phyloP scores from a whole-genome alignment of 1,140 invertebrate genomes.

The Diorhabda sublineata region DNA sequence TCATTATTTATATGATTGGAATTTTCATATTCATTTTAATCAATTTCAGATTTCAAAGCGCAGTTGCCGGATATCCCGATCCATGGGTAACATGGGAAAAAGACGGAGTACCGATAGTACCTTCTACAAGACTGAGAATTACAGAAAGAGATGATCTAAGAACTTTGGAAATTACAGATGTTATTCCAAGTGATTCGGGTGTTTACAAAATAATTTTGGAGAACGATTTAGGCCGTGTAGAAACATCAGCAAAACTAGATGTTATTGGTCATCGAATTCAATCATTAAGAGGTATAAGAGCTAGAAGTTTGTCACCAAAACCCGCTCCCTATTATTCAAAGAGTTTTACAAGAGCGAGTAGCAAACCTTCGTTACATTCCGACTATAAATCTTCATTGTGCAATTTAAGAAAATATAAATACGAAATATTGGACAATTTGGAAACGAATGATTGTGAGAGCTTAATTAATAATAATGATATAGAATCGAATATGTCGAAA shows the following conservation, averaged over 20 bases:
- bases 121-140: slow-evolving; percentile 61
- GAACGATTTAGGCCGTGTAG: slow-evolving; percentile 76
- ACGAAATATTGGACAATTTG: background rate
- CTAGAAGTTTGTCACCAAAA: slow-evolving; percentile 47
- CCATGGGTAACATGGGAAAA: slow-evolving; percentile 81
- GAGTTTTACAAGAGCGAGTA: slow-evolving; percentile 51
- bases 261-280: slow-evolving; percentile 60
- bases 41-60: slow-evolving; percentile 65
- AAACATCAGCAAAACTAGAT: slow-evolving; percentile 74
- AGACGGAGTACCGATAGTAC: slow-evolving; percentile 62
- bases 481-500: no score
- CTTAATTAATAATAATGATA: background rate
- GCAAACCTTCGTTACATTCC: slow-evolving; percentile 54
- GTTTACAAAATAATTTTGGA: slow-evolving; percentile 75
- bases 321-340: slow-evolving; percentile 41
- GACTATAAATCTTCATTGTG: slow-evolving; percentile 35
- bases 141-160: slow-evolving; percentile 72
- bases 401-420: background rate
- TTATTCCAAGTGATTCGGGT: slow-evolving; percentile 73
- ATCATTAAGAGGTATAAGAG: slow-evolving; percentile 45
- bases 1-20: no score
- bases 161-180: slow-evolving; percentile 73
- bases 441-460: background rate
- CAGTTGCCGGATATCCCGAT: slow-evolving; percentile 68
- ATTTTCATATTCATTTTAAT: background rate